Evolutionary conservation across 2,797 vertebrate genomes (phyloP), one percentile per base, ranked within the genome.

Genomic region (Notolepis coatsorum): DNA sequence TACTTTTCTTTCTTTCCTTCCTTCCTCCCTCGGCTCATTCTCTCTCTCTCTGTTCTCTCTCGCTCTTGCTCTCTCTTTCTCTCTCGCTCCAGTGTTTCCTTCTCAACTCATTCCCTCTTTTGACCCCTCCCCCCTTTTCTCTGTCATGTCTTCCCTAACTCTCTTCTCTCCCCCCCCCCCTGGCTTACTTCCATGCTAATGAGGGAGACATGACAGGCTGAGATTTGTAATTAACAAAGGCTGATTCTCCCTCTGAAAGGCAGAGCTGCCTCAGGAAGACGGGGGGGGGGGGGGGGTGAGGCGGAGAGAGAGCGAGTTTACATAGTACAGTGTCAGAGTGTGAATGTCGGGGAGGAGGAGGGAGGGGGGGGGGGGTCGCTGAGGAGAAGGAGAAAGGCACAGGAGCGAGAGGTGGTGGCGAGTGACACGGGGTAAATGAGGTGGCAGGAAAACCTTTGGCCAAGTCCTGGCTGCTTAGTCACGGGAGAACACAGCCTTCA

Each of bases 191-290:
- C 43, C 10, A 6, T 60, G 56, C 23, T 62, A 66, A 45, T 72
- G 51, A 65, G 33, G 12, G 48, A 73, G 59, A 74, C 55, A 79
- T 62, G 75, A 82, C 67, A 50, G 49, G 60, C 65, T 61, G 76
- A 78, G 75, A 80, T 88, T 88, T 83, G 79, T 85, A 82, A 82
- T 88, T 80, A 86, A 88, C 82, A 82, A 84, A 75, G 77, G 80
- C 65, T 83, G 75, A 75, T 77, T 77, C 52, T 61, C 25, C 57
- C 42, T 9, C 31, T 81, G 80, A 85, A 81, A 75, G 53, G 45
- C 24, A 63, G 24, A 58, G 69, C 61, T 83, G 70, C 65, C 49
- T 73, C 49, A 73, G 20, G 15, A 55, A 64, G 75, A 52, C 50
- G 41, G 45, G 18, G 65, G 55, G 49, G 24, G 20, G 45, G 12